Conservation (phyloP, 2,888 invertebrate species). For the Parochlus steinenii region DNA sequence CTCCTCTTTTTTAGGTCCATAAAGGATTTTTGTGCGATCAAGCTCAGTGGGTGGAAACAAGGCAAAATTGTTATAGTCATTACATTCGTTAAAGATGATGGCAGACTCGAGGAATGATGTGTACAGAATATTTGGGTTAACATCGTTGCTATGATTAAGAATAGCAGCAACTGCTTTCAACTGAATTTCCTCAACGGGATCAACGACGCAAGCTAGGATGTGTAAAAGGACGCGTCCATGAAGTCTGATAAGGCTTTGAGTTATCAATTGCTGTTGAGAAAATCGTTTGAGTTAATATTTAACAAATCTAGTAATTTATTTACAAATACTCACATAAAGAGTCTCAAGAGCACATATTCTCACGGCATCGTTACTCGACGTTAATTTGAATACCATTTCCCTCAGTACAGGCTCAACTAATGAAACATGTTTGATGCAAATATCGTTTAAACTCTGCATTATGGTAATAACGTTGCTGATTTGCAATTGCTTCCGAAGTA, state of each 20-base stretch:
- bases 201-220: constrained; percentile 10
- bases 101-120: constrained; percentile 10
- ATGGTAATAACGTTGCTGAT: constrained; percentile 6
- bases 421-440: constrained; percentile 10
- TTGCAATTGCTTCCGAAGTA: neutral
- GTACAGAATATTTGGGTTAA: constrained; percentile 10
- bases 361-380: constrained; percentile 6
- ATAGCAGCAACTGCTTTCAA: constrained; percentile 9
- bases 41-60: constrained; percentile 10
- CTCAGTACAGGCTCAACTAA: constrained; percentile 8
- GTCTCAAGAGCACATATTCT: constrained; percentile 7
- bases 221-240: constrained; percentile 9
- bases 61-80: constrained; percentile 9
- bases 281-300: no score
- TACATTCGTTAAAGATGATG: constrained; percentile 8
- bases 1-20: constrained; percentile 3
- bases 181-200: constrained; percentile 9
- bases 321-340: no score
- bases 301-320: no score
- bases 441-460: constrained; percentile 10
- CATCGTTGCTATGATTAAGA: constrained; percentile 8
- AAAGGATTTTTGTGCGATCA: constrained; percentile 4
- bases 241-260: constrained; percentile 11
- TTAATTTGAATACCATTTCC: constrained; percentile 9
- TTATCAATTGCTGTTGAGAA: no score